Conservation (phyloP, 2,797 vertebrate genomes). For the Avahi laniger region DNA sequence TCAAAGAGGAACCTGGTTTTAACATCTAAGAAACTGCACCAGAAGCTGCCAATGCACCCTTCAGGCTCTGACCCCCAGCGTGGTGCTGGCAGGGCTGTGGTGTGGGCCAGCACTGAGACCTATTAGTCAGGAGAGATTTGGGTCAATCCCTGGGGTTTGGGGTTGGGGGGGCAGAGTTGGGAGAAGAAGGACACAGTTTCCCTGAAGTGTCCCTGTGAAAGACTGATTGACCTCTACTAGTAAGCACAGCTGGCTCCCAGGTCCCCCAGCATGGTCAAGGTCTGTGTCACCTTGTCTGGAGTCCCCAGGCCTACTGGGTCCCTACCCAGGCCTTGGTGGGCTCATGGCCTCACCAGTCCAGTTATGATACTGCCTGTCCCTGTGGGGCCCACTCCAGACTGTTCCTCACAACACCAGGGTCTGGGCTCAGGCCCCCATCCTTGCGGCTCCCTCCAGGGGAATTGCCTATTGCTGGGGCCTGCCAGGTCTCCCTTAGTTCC, state of each 20-base stretch:
- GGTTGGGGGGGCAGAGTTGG: neutral
- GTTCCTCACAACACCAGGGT: neutral
- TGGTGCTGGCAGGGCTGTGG: neutral
- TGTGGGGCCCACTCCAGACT: neutral
- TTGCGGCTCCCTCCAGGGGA: neutral
- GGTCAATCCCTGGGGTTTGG: neutral
- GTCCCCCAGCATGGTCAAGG: neutral
- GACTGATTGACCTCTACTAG: neutral
- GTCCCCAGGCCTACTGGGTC: neutral
- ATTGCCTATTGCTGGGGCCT: neutral
- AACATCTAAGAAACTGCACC: neutral
- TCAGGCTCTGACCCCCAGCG: neutral
- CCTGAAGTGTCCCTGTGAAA: neutral
- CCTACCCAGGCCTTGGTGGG: neutral
- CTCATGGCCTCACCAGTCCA: neutral
- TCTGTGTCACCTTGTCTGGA: neutral
- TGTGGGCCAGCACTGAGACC: neutral
- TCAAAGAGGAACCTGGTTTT: neutral
- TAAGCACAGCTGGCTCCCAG: neutral
- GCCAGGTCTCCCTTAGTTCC: neutral
- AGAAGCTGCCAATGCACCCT: neutral
- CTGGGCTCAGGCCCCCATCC: neutral
- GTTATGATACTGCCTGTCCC: neutral
- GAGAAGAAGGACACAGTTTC: neutral
- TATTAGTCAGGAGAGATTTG: neutral